Conservation (phyloP, 2,797 vertebrate species). For the Orientallactaga sibirica region DNA sequence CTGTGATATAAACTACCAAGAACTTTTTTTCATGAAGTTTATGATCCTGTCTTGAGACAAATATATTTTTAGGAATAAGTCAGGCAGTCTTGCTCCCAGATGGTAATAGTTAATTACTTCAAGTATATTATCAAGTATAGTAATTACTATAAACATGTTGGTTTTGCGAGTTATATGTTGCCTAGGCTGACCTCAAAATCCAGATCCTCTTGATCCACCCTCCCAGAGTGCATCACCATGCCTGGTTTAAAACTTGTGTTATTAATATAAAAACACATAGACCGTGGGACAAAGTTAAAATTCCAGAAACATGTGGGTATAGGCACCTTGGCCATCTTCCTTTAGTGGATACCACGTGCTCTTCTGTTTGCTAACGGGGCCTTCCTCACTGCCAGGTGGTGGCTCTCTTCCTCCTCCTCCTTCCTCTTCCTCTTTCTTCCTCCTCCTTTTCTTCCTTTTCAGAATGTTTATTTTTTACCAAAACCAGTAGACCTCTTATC, state of each 20-base stretch:
- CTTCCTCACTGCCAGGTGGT: not conserved
- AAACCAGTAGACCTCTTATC: slow-evolving; percentile 83
- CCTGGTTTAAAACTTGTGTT: not conserved
- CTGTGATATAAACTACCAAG: slow-evolving; percentile 16
- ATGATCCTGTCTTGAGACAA: not conserved
- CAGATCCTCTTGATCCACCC: not conserved
- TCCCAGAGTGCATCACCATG: not conserved
- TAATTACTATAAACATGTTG: not conserved
- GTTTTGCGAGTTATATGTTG: not conserved
- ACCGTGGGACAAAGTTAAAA: slow-evolving; percentile 14
- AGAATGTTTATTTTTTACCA: slow-evolving; percentile 84
- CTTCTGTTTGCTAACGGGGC: not conserved
- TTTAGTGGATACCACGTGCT: not conserved
- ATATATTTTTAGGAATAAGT: slow-evolving; percentile 29
- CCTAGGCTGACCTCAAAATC: not conserved
- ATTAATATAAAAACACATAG: not conserved
- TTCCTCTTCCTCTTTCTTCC: too few relatives aligned
- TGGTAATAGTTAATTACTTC: slow-evolving; percentile 6
- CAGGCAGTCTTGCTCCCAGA: not conserved
- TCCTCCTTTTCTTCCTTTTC: too few relatives aligned
- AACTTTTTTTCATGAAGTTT: not conserved
- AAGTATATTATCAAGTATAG: not conserved
- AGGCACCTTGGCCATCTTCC: not conserved
- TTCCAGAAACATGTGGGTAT: not conserved
- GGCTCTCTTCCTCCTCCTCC: too few relatives aligned